These are phyloP conservation scores for Onychomys arenicola DNA, from an alignment of 2,797 vertebrate genomes.

Conservation along the genomic window DNA sequence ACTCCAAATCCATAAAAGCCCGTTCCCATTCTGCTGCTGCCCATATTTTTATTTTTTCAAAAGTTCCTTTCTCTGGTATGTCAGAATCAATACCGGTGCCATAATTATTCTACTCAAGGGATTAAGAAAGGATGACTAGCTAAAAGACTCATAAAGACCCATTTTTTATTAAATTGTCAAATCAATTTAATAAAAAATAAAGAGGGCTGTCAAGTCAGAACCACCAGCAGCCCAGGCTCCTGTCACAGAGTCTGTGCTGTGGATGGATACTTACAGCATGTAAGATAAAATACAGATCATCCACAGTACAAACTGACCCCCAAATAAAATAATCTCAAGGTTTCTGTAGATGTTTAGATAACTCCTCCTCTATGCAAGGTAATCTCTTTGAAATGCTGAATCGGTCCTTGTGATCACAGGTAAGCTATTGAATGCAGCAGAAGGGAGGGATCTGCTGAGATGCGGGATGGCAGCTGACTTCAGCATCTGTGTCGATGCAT, in stretches of 20 bases:
- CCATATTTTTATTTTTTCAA: constrained; percentile 12
- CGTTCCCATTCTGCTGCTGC: background rate
- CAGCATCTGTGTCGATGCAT: constrained; percentile 47
- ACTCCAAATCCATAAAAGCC: background rate
- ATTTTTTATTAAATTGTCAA: background rate
- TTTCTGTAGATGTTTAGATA: background rate
- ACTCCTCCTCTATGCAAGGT: background rate
- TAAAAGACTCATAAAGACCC: background rate
- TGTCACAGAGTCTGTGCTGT: background rate
- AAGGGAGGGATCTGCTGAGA: constrained; percentile 30
- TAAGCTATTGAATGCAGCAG: background rate
- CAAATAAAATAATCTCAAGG: background rate
- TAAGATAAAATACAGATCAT: background rate
- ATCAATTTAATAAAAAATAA: background rate
- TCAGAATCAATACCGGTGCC: background rate
- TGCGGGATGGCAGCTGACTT: constrained; percentile 10
- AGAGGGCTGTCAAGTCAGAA: background rate
- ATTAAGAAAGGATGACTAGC: background rate
- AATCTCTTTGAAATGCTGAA: background rate
- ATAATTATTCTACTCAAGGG: constrained; percentile 3
- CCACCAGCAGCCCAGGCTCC: background rate
- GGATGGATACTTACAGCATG: background rate
- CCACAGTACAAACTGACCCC: too few relatives aligned
- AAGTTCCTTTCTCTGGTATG: background rate
- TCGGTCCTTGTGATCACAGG: background rate